Base-by-base conservation (phyloP, 2,888 invertebrate genomes). In the Altica lythri region DNA sequence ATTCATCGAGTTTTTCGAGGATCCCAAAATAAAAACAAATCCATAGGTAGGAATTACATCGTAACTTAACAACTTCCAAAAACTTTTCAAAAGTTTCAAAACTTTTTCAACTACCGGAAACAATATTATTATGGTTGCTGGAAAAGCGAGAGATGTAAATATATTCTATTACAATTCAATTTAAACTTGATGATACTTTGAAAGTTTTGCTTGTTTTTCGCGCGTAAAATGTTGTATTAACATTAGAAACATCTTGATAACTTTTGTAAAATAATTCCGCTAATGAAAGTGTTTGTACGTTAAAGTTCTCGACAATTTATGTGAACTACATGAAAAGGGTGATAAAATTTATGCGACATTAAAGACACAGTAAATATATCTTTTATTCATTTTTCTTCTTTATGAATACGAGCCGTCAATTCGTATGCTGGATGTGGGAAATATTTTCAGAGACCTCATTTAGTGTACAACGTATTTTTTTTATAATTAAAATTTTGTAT, bases 131-230 rank as follows among this genome's bases (percentile, higher is more conserved):
- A 51, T 44, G 50, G 45, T 50, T 55, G 54, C 56, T 48, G 60
- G 60, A 56, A 56, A 18, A 47, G 45, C 57, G 51, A 55, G 57
- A 55, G 51, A 58, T 60, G 57, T 59, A 53, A 57, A 57, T 53
- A 57, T 57, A 61, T 59, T 59, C 50, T 43, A 55, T 59, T 58
- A 55, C 57, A 42, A 55, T 59, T 61, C 57, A 59, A 59, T 61
- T 61, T 53, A 53, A 61, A 61, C 47, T 60, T 60, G 49, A 56
- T 50, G 56, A 52, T 54, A 54, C 61, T 56, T 59, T 54, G 27
- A 53, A 59, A 57, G 56, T 59, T 61, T 57, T 40, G 40, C 53
- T 59, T 51, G 54, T 54, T 52, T 58, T 59, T 55, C 53, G 59
- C 47, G 55, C 57, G 53, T 45, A 53, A 56, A 55, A 53, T 49